Percentiles rank a stretch among this genome's conserved stretches.
phyloP scores from a whole-genome alignment of 2,113 vertebrate species.

The Alouatta palliata region DNA sequence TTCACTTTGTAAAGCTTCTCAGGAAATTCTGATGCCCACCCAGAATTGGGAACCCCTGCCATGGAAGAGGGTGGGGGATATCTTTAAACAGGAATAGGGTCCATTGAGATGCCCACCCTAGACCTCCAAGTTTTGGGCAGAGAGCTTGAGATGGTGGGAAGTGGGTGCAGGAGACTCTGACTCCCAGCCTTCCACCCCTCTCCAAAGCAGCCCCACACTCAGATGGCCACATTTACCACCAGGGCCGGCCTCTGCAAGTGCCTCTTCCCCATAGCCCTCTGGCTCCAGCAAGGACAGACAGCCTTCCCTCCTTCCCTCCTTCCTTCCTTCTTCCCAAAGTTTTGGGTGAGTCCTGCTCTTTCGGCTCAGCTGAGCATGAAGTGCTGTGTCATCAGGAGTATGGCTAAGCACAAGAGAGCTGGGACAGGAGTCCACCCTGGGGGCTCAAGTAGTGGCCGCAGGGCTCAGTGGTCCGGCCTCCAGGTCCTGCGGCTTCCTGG shows the following conservation, averaged over 20 bases:
- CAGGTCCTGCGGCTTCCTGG: background rate
- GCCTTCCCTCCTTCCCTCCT: background rate
- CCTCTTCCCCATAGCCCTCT: background rate
- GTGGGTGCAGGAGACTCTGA: background rate
- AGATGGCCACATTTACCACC: background rate
- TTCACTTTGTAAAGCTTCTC: background rate
- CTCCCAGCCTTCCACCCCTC: background rate
- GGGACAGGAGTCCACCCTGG: background rate
- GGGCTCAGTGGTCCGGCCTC: background rate
- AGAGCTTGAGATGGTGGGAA: background rate
- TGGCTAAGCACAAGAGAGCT: background rate
- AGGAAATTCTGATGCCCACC: background rate
- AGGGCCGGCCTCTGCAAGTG: background rate
- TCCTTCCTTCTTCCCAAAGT: background rate
- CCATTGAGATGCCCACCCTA: background rate
- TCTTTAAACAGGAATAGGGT: background rate
- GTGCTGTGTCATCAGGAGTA: constrained; percentile 24
- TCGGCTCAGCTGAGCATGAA: background rate
- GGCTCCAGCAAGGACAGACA: background rate
- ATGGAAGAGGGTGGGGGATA: background rate
- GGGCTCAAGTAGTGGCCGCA: background rate
- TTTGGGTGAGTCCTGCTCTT: background rate
- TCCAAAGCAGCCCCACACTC: background rate
- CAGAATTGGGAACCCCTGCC: background rate
- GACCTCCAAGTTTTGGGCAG: background rate